phyloP scores from a whole-genome alignment of 1,140 invertebrate species.

The Panulirus ornatus region DNA sequence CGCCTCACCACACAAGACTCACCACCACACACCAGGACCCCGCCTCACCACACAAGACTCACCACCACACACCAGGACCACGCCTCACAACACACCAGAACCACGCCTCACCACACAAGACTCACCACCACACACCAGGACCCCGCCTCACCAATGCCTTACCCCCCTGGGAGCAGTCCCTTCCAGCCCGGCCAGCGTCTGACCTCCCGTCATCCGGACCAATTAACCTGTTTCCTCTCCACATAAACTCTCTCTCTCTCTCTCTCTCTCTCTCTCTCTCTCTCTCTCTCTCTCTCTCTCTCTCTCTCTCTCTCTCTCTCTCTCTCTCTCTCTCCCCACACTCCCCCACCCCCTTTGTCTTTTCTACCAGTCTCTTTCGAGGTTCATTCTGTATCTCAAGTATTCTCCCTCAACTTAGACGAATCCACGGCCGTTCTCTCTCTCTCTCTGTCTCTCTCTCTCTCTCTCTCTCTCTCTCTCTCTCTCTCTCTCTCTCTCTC shows the following conservation, averaged over 20 bases:
- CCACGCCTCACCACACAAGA: too few species aligned
- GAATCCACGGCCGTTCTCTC: background rate
- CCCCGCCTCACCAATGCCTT: too few species aligned
- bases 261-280: conserved; percentile 2
- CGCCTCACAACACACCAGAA: too few species aligned
- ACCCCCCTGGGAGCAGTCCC: too few species aligned
- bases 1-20: too few species aligned
- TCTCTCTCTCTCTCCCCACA: background rate
- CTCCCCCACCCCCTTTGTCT: background rate
- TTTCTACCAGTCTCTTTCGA: background rate
- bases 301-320: background rate
- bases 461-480: background rate
- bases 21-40: too few species aligned
- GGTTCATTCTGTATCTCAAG: background rate
- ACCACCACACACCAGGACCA: too few species aligned
- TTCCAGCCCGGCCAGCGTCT: too few species aligned
- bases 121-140: too few species aligned
- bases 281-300: background rate
- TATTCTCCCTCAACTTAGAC: background rate
- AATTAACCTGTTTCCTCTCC: too few species aligned
- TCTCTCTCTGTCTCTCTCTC: conserved; percentile 3
- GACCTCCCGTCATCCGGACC: too few species aligned
- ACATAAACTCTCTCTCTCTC: conserved; percentile 1
- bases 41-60: too few species aligned
- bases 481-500: background rate